Percentiles rank a stretch among this genome's conserved stretches.
Conservation (phyloP, 2,113 vertebrate species). For the Cinclus cinclus region DNA sequence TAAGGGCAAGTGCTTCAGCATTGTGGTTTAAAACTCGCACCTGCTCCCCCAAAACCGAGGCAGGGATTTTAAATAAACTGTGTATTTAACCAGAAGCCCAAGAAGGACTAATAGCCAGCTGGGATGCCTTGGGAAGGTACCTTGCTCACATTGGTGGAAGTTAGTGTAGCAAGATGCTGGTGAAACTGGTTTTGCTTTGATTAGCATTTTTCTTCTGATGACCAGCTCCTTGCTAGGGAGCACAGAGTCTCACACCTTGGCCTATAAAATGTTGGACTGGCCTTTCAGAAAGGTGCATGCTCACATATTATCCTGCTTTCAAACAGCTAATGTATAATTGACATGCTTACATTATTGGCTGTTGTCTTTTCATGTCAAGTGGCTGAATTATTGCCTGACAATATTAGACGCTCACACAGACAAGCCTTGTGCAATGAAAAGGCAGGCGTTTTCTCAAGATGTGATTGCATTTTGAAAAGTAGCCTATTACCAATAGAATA, state of each 20-base stretch:
- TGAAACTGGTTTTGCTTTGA: background rate
- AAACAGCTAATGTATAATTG: background rate
- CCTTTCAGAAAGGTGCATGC: background rate
- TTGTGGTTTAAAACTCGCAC: background rate
- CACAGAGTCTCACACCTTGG: background rate
- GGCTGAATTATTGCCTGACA: background rate
- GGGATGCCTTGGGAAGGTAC: background rate
- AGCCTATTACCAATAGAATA: background rate
- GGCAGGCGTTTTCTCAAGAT: background rate
- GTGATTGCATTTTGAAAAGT: background rate
- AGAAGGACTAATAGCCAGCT: background rate
- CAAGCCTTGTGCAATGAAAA: background rate
- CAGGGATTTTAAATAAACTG: background rate
- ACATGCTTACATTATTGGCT: background rate
- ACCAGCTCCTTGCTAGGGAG: background rate
- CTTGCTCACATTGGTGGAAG: accelerated
- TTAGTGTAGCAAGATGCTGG: background rate
- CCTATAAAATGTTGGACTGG: background rate
- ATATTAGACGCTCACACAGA: accelerated
- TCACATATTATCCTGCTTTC: background rate
- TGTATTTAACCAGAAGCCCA: background rate
- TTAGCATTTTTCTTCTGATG: background rate
- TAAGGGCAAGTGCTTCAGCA: background rate
- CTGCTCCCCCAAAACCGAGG: background rate
- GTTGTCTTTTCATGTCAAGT: background rate